phyloP scores from a whole-genome alignment of 2,888 invertebrate species.

The Caenorhabditis doughertyi region DNA sequence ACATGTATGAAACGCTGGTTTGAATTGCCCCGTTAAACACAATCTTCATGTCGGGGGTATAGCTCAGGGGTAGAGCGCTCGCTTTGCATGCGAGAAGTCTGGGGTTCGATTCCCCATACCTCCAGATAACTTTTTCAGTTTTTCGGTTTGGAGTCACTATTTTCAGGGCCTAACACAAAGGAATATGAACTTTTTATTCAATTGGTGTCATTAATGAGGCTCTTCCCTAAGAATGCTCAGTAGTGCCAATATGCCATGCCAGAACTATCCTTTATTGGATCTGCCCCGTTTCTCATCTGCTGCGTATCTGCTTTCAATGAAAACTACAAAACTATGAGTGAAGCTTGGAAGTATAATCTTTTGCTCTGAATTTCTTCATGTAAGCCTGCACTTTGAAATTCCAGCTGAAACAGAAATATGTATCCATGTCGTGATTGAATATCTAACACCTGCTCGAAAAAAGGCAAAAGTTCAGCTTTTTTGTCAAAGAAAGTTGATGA shows the following conservation, averaged over 20 bases:
- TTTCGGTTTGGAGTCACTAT: background rate
- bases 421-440: constrained; percentile 29
- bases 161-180: no score
- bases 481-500: background rate
- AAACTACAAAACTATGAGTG: no score
- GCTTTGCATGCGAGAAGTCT: constrained; percentile 82
- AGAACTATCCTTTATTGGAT: no score
- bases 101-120: constrained; percentile 81
- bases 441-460: constrained; percentile 18
- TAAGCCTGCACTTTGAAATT: background rate
- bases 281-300: no score
- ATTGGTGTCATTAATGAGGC: no score
- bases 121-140: constrained; percentile 65
- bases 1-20: no score
- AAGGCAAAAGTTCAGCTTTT: constrained; percentile 11
- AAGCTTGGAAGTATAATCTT: background rate
- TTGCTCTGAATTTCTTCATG: background rate
- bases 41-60: constrained; percentile 68
- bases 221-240: no score
- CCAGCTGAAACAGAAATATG: background rate
- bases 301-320: no score
- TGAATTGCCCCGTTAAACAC: background rate
- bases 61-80: constrained; percentile 82
- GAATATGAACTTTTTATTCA: no score
- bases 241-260: no score